These are phyloP conservation scores for Pipistrellus kuhlii DNA, from an alignment of 2,797 vertebrate species.

Conservation along the genomic window DNA sequence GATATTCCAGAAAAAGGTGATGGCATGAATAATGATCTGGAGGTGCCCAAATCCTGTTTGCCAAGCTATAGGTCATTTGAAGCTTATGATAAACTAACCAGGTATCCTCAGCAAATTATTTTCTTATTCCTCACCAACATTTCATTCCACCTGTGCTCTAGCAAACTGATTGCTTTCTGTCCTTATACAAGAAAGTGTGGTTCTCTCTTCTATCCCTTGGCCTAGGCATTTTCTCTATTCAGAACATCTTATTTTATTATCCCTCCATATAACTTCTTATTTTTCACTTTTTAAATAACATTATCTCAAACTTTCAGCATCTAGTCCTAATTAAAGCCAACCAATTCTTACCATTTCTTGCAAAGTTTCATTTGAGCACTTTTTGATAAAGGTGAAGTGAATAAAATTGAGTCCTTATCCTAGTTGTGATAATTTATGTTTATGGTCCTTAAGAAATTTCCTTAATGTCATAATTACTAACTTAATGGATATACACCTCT, in stretches of 20 bases:
- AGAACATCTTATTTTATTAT: neutral
- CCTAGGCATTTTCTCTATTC: neutral
- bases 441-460: neutral
- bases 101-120: neutral
- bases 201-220: neutral
- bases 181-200: neutral
- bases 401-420: neutral
- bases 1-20: neutral
- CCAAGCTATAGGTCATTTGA: neutral
- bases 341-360: neutral
- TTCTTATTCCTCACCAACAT: neutral
- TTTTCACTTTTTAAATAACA: neutral
- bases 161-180: constrained; percentile 1
- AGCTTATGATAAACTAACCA: neutral
- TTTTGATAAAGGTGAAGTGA: neutral
- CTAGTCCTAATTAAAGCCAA: neutral
- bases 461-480: constrained; percentile 10
- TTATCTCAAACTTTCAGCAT: neutral
- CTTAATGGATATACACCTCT: neutral
- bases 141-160: neutral
- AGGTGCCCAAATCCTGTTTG: neutral
- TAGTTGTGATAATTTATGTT: constrained; percentile 3
- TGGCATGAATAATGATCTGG: neutral
- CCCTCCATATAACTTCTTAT: neutral
- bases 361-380: constrained; percentile 9